Conservation (phyloP, 1,140 invertebrate species). For the Phenacoccus solenopsis region DNA sequence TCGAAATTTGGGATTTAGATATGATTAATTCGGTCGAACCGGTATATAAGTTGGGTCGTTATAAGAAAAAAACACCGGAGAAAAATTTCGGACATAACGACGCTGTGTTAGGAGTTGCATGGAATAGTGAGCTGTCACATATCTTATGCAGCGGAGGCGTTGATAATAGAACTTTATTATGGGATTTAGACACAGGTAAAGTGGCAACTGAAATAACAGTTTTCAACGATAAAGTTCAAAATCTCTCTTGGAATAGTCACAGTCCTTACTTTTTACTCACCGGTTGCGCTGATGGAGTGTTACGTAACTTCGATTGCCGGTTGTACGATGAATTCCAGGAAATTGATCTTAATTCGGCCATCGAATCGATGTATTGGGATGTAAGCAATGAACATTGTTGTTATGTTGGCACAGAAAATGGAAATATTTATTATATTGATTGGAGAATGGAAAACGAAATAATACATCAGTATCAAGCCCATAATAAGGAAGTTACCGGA, state of each 20-base stretch:
- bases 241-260: constrained; percentile 73
- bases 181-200: constrained; percentile 74
- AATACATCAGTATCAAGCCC: constrained; percentile 64
- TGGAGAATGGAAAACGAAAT: constrained; percentile 47
- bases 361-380: constrained; percentile 84
- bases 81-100: constrained; percentile 59
- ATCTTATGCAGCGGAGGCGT: constrained; percentile 84
- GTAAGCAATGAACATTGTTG: constrained; percentile 54
- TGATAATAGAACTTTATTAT: constrained; percentile 75
- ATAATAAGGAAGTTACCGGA: constrained; percentile 69
- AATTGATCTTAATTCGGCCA: constrained; percentile 64
- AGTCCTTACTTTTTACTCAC: constrained; percentile 68
- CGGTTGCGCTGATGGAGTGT: constrained; percentile 52
- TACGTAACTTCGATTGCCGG: constrained; percentile 65
- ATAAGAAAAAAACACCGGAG: constrained; percentile 46
- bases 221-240: constrained; percentile 72
- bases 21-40: constrained; percentile 81
- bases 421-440: constrained; percentile 67
- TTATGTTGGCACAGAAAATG: constrained; percentile 62
- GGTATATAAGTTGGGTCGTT: constrained; percentile 61
- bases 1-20: constrained; percentile 92
- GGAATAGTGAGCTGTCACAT: constrained; percentile 71
- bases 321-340: constrained; percentile 44
- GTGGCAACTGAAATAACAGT: constrained; percentile 56
- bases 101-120: constrained; percentile 80